phyloP scores from a whole-genome alignment of 2,113 vertebrate genomes.

The Formicarius rufipectus region DNA sequence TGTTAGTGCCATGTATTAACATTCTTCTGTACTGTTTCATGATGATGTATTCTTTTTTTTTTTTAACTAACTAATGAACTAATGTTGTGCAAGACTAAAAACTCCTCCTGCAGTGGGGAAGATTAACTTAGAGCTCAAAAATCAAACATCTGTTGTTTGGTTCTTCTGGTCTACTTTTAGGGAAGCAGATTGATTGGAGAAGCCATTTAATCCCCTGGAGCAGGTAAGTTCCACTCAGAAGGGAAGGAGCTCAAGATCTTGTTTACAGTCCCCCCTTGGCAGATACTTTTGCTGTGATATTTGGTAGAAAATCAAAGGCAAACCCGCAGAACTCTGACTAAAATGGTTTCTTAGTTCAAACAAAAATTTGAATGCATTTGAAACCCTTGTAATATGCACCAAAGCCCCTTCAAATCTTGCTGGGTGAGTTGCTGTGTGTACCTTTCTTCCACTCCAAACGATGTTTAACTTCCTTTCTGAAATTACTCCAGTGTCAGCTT shows the following conservation, averaged over 20 bases:
- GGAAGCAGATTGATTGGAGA: conserved; percentile 21
- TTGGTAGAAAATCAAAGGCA: conserved; percentile 55
- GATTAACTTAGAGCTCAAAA: conserved; percentile 21
- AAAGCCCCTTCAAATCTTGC: not conserved
- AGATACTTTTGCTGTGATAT: conserved; percentile 39
- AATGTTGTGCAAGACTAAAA: not conserved
- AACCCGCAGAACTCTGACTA: not conserved
- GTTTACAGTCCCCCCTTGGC: conserved; percentile 24
- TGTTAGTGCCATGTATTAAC: not conserved
- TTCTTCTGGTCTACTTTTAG: conserved; percentile 32
- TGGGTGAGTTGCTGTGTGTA: conserved; percentile 7
- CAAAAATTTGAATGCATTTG: not conserved
- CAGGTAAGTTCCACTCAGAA: conserved; percentile 46
- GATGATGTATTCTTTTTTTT: not conserved
- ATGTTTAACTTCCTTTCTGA: conserved; percentile 48
- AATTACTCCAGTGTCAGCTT: conserved; percentile 25
- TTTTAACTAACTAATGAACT: not conserved
- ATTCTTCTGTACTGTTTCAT: not conserved
- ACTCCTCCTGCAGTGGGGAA: not conserved
- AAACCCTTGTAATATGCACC: not conserved
- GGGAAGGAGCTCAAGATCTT: conserved; percentile 53
- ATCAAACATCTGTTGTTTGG: conserved; percentile 24
- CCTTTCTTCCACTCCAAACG: not conserved
- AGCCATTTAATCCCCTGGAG: conserved; percentile 29
- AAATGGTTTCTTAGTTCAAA: conserved; percentile 38